These are phyloP conservation scores for Taxidea taxus DNA, from an alignment of 2,113 vertebrate genomes.

Conservation along the genomic window DNA sequence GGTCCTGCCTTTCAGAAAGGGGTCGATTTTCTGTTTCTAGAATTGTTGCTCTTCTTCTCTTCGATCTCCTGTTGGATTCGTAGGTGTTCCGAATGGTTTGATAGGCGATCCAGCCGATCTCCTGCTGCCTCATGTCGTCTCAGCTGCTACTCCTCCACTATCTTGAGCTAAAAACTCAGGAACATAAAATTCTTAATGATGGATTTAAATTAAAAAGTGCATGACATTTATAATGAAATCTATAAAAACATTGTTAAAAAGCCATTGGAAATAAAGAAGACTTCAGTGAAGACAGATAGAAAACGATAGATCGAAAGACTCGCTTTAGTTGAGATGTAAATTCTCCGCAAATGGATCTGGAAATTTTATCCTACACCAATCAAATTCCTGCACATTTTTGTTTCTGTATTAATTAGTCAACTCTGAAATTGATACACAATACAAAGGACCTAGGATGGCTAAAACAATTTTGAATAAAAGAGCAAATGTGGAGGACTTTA, in stretches of 20 bases:
- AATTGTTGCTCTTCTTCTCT: too few relatives aligned
- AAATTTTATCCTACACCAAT: background rate
- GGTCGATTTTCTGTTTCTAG: too few relatives aligned
- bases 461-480: background rate
- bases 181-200: background rate
- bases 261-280: background rate
- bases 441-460: background rate
- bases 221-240: background rate
- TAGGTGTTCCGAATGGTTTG: too few relatives aligned
- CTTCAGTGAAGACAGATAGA: background rate
- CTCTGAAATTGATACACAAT: background rate
- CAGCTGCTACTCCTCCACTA: too few relatives aligned
- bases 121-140: too few relatives aligned
- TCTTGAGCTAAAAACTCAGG: too few relatives aligned
- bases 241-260: background rate
- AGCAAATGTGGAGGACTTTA: background rate
- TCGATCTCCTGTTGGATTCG: too few relatives aligned
- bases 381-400: background rate
- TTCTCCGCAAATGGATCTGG: background rate
- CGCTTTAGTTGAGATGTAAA: background rate
- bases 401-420: background rate
- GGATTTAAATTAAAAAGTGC: background rate
- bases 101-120: too few relatives aligned
- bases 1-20: too few relatives aligned
- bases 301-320: background rate